Percentiles rank a stretch among this genome's conserved stretches.
Evolutionary conservation across 2,888 invertebrate genomes (phyloP).

Genomic region (Helicoverpa assulta): DNA sequence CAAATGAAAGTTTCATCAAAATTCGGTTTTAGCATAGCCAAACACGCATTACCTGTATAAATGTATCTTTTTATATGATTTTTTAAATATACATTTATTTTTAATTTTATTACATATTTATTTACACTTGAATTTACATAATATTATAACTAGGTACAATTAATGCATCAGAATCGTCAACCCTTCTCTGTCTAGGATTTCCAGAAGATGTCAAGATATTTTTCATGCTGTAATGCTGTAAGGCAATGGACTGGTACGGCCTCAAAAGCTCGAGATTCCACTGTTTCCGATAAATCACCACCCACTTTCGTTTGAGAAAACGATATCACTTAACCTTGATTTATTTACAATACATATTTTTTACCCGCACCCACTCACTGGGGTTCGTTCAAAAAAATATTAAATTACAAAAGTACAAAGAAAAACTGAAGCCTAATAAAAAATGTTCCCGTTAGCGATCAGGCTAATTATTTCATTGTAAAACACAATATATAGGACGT

Average conservation of each 20-base stretch:
- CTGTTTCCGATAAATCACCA: constrained; percentile 31
- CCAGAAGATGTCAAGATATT: constrained; percentile 10
- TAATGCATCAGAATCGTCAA: neutral
- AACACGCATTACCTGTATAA: constrained; percentile 42
- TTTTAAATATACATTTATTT: constrained; percentile 21
- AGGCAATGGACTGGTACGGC: neutral
- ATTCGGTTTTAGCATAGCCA: neutral
- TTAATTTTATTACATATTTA: constrained; percentile 17
- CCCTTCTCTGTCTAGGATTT: constrained; percentile 23
- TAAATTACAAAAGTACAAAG: constrained; percentile 86
- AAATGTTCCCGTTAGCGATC: constrained; percentile 85
- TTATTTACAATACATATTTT: constrained; percentile 75
- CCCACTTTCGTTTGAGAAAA: constrained; percentile 43
- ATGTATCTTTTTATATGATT: constrained; percentile 28
- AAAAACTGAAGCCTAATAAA: constrained; percentile 77
- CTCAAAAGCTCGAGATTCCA: neutral
- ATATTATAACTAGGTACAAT: constrained; percentile 5
- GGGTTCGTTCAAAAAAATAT: constrained; percentile 82
- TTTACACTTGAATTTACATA: neutral
- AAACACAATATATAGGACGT: constrained; percentile 83
- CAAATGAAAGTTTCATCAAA: neutral
- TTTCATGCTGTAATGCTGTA: constrained; percentile 11
- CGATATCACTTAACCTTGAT: constrained; percentile 69
- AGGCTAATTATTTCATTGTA: constrained; percentile 88
- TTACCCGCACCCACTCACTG: constrained; percentile 77